Percentiles rank a stretch among this genome's conserved stretches.
Conservation (phyloP, 1,140 invertebrate genomes). For the Drosophila bocki region DNA sequence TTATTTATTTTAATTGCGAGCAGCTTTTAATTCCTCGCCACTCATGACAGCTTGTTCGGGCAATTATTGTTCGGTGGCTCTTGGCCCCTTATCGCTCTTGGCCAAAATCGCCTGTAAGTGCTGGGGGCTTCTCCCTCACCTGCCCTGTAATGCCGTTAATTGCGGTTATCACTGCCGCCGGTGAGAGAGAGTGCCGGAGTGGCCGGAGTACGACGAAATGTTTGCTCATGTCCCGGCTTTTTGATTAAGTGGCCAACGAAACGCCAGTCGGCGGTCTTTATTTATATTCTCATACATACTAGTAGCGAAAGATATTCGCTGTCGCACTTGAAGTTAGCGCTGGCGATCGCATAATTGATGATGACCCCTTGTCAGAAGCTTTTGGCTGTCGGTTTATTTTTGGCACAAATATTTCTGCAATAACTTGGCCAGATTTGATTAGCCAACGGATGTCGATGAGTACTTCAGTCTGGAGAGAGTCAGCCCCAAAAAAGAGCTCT, state of each 20-base stretch:
- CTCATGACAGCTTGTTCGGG: constrained; percentile 71
- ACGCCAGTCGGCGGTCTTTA: constrained; percentile 48
- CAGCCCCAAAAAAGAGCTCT: not conserved
- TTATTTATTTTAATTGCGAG: constrained; percentile 80
- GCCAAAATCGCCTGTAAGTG: constrained; percentile 57
- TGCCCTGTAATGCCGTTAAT: constrained; percentile 58
- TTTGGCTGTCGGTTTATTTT: constrained; percentile 47
- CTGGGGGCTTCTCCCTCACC: constrained; percentile 50
- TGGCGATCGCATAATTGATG: constrained; percentile 66
- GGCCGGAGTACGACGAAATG: constrained; percentile 43
- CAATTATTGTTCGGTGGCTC: constrained; percentile 54
- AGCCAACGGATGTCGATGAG: constrained; percentile 33
- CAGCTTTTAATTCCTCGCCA: constrained; percentile 72
- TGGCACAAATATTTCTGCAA: constrained; percentile 29
- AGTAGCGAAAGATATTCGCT: constrained; percentile 50
- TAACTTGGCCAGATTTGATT: constrained; percentile 28
- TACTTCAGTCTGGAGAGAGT: constrained; percentile 1
- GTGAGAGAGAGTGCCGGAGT: constrained; percentile 1
- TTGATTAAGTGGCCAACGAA: constrained; percentile 76
- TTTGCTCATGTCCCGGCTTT: constrained; percentile 71
- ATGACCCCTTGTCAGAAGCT: constrained; percentile 52
- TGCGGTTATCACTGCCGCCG: constrained; percentile 62
- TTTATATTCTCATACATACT: constrained; percentile 51
- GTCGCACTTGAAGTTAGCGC: constrained; percentile 55
- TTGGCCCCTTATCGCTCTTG: constrained; percentile 7